Percentiles rank a stretch among this genome's conserved stretches.
Evolutionary conservation across 2,797 vertebrate species (phyloP).

Genomic region (Crypturellus tataupa): DNA sequence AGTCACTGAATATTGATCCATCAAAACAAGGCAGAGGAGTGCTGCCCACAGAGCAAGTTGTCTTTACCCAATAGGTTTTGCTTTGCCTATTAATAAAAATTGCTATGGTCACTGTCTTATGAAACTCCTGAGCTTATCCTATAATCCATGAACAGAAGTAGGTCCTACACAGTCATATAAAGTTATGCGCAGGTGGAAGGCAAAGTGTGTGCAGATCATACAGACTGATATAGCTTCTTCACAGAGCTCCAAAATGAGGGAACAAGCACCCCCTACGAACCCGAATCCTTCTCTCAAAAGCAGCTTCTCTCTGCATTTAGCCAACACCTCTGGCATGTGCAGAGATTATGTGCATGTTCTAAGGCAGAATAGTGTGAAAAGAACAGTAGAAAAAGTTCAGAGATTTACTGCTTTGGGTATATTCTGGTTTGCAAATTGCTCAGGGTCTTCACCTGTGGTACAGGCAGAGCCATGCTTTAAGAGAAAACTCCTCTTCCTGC

Average conservation of each 20-base stretch:
- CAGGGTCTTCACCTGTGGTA: neutral
- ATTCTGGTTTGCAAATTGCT: neutral
- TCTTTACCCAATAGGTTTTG: neutral
- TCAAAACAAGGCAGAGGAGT: neutral
- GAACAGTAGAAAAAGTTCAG: neutral
- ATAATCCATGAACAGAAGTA: neutral
- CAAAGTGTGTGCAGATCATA: neutral
- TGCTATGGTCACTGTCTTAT: neutral
- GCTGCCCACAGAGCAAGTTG: neutral
- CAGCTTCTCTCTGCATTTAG: neutral
- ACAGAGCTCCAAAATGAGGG: accelerated
- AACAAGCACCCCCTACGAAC: neutral
- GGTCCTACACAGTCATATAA: accelerated
- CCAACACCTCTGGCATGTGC: neutral
- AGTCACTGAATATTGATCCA: neutral
- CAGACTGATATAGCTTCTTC: accelerated
- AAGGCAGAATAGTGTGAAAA: neutral
- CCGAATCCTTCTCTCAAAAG: neutral
- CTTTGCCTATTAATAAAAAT: neutral
- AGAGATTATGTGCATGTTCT: neutral
- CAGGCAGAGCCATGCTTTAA: neutral
- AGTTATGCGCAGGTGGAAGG: neutral
- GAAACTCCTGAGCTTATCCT: neutral
- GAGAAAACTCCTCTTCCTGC: neutral
- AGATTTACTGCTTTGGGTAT: neutral